These are phyloP conservation scores for Drosophila yooni DNA, from an alignment of 2,888 invertebrate species.

Conservation along the genomic window DNA sequence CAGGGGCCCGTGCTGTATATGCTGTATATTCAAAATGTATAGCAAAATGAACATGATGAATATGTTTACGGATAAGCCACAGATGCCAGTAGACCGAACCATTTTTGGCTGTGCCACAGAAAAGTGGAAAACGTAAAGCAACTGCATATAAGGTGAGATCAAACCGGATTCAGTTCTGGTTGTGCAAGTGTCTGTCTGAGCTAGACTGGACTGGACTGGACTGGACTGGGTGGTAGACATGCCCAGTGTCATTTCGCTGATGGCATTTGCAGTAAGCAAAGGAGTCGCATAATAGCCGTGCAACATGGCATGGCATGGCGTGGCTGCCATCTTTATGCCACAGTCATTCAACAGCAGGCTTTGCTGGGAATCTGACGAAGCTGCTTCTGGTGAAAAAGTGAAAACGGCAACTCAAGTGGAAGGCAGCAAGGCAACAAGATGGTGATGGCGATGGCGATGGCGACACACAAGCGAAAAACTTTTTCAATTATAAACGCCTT, in stretches of 20 bases:
- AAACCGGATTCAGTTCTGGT: conserved; percentile 8
- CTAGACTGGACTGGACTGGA: not conserved
- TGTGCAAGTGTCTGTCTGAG: conserved; percentile 2
- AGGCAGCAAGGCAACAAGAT: conserved; percentile 18
- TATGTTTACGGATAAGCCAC: conserved; percentile 8
- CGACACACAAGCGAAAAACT: conserved; percentile 63
- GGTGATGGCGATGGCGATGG: conserved; percentile 23
- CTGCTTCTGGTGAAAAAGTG: conserved; percentile 57
- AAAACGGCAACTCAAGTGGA: conserved; percentile 58
- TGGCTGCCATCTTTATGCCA: conserved; percentile 24
- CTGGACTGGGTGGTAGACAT: not conserved
- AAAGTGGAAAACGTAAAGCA: not conserved
- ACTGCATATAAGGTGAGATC: conserved; percentile 22
- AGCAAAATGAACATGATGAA: conserved; percentile 43
- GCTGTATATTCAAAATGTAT: conserved; percentile 49
- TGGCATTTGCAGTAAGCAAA: not conserved
- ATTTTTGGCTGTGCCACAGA: not conserved
- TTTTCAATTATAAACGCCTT: conserved; percentile 72
- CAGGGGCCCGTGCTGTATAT: conserved; percentile 32
- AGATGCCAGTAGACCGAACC: not conserved
- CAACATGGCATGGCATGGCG: not conserved
- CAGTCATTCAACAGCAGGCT: conserved; percentile 17
- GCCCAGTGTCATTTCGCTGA: not conserved
- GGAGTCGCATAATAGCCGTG: not conserved
- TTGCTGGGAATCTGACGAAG: conserved; percentile 2